These are phyloP conservation scores for Pelobates fuscus DNA, from an alignment of 2,113 vertebrate species.

Conservation along the genomic window DNA sequence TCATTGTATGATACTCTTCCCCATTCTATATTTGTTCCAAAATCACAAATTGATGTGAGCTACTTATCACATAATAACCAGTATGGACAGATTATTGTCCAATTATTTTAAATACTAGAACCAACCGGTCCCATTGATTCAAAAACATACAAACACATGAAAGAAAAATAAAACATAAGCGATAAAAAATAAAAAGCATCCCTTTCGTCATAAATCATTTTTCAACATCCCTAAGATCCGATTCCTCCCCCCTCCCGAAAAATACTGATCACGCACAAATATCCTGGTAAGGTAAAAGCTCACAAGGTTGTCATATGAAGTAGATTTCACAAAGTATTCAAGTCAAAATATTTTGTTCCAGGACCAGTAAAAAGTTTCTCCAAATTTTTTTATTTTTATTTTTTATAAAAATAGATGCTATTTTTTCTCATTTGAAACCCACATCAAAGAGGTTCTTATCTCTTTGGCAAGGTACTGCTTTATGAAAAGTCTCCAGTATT, in stretches of 20 bases:
- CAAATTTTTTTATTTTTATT: slow-evolving; percentile 87
- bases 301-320: slow-evolving; percentile 98
- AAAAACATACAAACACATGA: slow-evolving; percentile 76
- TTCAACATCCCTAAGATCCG: slow-evolving; percentile 71
- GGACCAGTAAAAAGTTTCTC: slow-evolving; percentile 99
- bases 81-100: slow-evolving; percentile 70
- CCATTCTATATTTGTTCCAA: slow-evolving; percentile 67
- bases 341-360: slow-evolving; percentile 99
- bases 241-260: background rate
- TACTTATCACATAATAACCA: slow-evolving; percentile 76
- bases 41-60: slow-evolving; percentile 84
- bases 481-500: slow-evolving; percentile 92
- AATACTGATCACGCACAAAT: slow-evolving; percentile 69
- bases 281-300: slow-evolving; percentile 98
- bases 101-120: background rate
- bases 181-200: slow-evolving; percentile 56
- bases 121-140: slow-evolving; percentile 68
- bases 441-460: slow-evolving; percentile 99
- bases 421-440: slow-evolving; percentile 82
- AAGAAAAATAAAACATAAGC: slow-evolving; percentile 67
- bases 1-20: slow-evolving; percentile 61
- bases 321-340: slow-evolving; percentile 98
- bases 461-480: slow-evolving; percentile 99
- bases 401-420: slow-evolving; percentile 99
- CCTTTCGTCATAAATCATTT: slow-evolving; percentile 85